Evolutionary conservation across 1,140 invertebrate species (phyloP).

Genomic region (Lepidurus apus): DNA sequence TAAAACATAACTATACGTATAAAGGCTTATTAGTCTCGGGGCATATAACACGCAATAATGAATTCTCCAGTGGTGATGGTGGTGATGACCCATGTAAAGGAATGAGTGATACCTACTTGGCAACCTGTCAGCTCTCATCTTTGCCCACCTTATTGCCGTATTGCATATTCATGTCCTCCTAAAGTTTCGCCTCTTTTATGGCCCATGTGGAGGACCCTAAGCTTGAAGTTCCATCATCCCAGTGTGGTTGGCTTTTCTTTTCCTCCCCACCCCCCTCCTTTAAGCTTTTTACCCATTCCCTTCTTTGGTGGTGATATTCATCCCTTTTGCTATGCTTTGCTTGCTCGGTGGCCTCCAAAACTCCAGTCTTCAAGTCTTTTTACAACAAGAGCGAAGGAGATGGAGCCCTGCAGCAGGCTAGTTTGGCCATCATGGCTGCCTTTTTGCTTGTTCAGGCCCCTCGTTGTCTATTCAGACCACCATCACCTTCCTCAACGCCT

Average conservation of each 20-base stretch:
- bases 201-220: not conserved
- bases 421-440: conserved; percentile 17
- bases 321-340: not conserved
- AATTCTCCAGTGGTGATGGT: conserved; percentile 10
- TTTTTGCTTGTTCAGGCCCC: conserved; percentile 21
- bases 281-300: not conserved
- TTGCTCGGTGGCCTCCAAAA: conserved; percentile 18
- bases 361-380: conserved; percentile 7
- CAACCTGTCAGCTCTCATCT: conserved; percentile 18
- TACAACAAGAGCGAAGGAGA: not conserved
- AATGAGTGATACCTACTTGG: not conserved
- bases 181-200: not conserved
- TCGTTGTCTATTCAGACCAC: conserved; percentile 21
- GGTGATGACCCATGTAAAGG: conserved; percentile 14
- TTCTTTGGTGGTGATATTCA: not conserved
- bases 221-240: not conserved
- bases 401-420: conserved; percentile 13
- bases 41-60: not conserved
- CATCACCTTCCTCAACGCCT: conserved; percentile 13
- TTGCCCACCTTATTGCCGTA: conserved; percentile 4
- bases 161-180: conserved; percentile 15
- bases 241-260: not conserved
- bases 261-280: not conserved
- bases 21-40: not conserved
- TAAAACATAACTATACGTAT: not conserved